phyloP scores from a whole-genome alignment of 2,113 vertebrate genomes.

The Pipa parva region DNA sequence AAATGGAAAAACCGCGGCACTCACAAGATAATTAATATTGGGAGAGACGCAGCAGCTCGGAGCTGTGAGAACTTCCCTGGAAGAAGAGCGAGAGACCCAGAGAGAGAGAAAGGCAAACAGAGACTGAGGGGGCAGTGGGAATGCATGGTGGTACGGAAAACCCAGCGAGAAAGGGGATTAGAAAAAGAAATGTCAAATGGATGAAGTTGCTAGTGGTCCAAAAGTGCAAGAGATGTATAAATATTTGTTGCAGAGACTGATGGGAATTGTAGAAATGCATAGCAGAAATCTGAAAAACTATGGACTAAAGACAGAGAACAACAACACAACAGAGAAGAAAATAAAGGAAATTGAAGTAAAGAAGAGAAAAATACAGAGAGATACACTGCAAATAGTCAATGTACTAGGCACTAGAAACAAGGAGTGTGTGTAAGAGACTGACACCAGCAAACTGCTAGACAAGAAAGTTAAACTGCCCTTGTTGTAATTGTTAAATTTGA shows the following conservation, averaged over 20 bases:
- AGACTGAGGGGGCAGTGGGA: constrained; percentile 21
- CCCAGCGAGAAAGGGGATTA: background rate
- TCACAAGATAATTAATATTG: constrained; percentile 80
- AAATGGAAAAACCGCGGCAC: constrained; percentile 68
- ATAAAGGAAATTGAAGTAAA: background rate
- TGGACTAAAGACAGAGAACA: background rate
- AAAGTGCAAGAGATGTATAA: too few relatives aligned
- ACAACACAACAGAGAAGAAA: background rate
- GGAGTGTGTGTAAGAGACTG: constrained; percentile 33
- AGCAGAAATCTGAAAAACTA: background rate
- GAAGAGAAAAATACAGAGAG: background rate
- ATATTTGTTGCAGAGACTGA: background rate
- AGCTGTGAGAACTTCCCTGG: constrained; percentile 55
- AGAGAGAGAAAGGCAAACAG: constrained; percentile 18
- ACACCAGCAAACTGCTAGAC: constrained; percentile 44
- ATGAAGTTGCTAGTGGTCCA: background rate
- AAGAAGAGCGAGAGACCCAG: constrained; percentile 41
- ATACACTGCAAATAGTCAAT: too few relatives aligned
- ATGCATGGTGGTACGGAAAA: constrained; percentile 40
- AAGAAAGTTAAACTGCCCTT: constrained; percentile 73
- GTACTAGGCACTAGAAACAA: background rate
- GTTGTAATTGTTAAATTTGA: constrained; percentile 70
- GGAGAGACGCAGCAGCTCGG: constrained; percentile 62
- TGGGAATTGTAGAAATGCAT: background rate
- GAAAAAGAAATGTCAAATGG: background rate